Evolutionary conservation across 2,113 vertebrate genomes (phyloP).

Genomic region (Hyaena hyaena): DNA sequence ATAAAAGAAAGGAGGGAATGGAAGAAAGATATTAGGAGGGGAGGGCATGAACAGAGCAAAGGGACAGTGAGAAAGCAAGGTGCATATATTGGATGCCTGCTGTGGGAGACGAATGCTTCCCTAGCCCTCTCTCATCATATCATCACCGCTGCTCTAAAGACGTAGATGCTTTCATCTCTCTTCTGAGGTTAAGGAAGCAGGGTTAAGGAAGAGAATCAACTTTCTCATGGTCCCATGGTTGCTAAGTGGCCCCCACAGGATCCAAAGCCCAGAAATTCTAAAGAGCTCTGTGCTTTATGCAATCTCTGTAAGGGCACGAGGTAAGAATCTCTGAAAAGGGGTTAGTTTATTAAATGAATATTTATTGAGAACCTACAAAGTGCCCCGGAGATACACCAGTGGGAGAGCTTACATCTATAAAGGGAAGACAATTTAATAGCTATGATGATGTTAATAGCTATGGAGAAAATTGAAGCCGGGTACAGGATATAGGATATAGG

Average conservation of each 20-base stretch:
- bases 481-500: background rate
- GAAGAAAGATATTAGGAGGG: background rate
- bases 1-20: background rate
- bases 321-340: background rate
- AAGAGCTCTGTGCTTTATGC: background rate
- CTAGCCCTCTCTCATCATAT: background rate
- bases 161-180: background rate
- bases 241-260: background rate
- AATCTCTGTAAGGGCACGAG: background rate
- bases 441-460: background rate
- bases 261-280: background rate
- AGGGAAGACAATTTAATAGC: background rate
- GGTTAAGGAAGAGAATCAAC: background rate
- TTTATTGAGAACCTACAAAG: background rate
- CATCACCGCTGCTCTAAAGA: background rate
- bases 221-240: background rate
- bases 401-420: background rate
- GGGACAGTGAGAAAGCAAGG: background rate
- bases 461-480: background rate
- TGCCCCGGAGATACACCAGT: background rate
- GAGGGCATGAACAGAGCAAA: background rate
- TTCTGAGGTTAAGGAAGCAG: background rate
- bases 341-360: background rate
- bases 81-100: accelerated
- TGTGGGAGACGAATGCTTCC: background rate